Base-by-base conservation (phyloP, 2,113 vertebrate species). In the Catharus fuscescens region DNA sequence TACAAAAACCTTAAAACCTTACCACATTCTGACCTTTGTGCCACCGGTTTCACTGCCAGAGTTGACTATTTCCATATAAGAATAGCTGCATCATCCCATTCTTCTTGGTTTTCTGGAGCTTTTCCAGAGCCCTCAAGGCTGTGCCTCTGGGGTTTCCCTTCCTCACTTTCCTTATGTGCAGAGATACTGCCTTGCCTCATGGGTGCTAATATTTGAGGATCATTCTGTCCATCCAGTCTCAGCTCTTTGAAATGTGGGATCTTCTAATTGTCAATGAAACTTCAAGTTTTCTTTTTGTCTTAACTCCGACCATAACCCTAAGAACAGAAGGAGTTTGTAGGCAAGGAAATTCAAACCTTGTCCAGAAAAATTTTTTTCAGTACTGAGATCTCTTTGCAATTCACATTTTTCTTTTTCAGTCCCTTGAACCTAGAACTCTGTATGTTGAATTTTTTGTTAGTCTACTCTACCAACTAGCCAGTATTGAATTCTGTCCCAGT, bases 41-140 rank as follows among this genome's bases (percentile, higher is more conserved):
- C 9, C 23, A 16, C 17, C 1, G 2, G 67, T 86, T 52, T 21
- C 17, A n/a, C 36, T 88, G 42, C 25, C n/a, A 84, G 47, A 32
- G n/a, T 38, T 0, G 1, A 34, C 19, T 31, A 26, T 62, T 81
- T 61, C 34, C 8, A 5, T 57, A n/a, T 1, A 4, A n/a, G 28
- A 80, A 50, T 71, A 67, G 15, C 32, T 36, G 13, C 54, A 29
- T 44, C 18, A 34, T 16, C 17, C 26, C 31, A 23, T 53, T 17
- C 26, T 34, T 78, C 77, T 82, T 45, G 40, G 7, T 78, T 81
- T 62, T 10, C 42, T 67, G 76, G 25, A 81, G 29, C 23, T 57
- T 81, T 57, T 89, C 53, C 53, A 86, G 28, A 78, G 24, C 32
- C 34, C 47, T 76, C 21, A 60, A 45, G 56, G 5, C 15, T 77